These are phyloP conservation scores for Lanius collurio DNA, from an alignment of 2,113 vertebrate genomes.

Conservation along the genomic window DNA sequence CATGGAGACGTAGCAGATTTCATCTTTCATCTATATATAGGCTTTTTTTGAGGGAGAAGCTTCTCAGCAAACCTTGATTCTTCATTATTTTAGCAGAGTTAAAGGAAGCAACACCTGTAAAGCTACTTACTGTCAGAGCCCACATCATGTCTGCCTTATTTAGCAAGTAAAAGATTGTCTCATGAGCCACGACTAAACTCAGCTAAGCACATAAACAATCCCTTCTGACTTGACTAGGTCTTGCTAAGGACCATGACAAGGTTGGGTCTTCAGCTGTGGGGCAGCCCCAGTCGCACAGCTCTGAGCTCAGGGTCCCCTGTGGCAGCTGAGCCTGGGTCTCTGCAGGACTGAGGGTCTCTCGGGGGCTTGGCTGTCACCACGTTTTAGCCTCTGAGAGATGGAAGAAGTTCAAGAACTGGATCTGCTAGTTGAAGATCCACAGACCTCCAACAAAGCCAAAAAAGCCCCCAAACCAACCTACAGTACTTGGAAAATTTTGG, in stretches of 20 bases:
- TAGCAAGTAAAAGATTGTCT: neutral
- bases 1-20: neutral
- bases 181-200: neutral
- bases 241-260: neutral
- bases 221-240: neutral
- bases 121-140: neutral
- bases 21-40: constrained; percentile 18
- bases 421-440: neutral
- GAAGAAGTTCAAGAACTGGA: neutral
- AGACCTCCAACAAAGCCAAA: neutral
- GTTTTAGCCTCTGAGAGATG: neutral
- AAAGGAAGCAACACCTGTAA: neutral
- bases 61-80: neutral
- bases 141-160: neutral
- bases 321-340: too few relatives aligned
- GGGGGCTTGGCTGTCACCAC: accelerated
- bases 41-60: neutral
- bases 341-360: accelerated
- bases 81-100: neutral
- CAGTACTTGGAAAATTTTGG: accelerated
- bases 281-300: neutral
- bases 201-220: neutral
- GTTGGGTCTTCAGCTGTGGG: neutral
- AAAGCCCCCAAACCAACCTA: accelerated
- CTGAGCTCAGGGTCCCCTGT: neutral